Evolutionary conservation across 2,797 vertebrate genomes (phyloP), one percentile per base, ranked within the genome.

Genomic region (Gastrophryne carolinensis): DNA sequence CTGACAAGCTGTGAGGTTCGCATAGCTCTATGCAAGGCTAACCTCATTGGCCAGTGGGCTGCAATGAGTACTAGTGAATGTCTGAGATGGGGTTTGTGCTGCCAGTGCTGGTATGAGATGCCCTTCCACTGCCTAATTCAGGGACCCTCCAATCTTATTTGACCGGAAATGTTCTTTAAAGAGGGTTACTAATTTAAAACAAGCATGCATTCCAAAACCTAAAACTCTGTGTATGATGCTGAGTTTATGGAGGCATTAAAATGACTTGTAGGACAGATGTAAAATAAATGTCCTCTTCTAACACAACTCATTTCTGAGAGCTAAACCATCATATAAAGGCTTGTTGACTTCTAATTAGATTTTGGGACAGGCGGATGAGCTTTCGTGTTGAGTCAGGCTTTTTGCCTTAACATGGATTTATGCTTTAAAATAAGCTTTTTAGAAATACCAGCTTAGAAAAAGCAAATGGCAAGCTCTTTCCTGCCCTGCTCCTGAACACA

Each of bases 201-300:
- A n/a, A n/a, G n/a, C n/a, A n/a, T n/a, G n/a, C n/a, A n/a, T n/a
- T n/a, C n/a, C n/a, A n/a, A n/a, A n/a, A n/a, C n/a, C n/a, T n/a
- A n/a, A n/a, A n/a, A n/a, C n/a, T n/a, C n/a, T n/a, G n/a, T n/a
- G n/a, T n/a, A n/a, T n/a, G n/a, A n/a, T n/a, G n/a, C n/a, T n/a
- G n/a, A n/a, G n/a, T 49, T 65, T 65, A 65, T 65, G 23, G 62
- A 32, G 62, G 37, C 24, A 4, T 41, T 64, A 41, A 63, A 30
- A 64, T 64, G 61, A 47, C 47, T 47, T 64, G 39, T 64, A 47
- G 39, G 61, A 47, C 61, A 49, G 41, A 65, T 65, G 62, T 49
- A 65, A 49, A 24, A 66, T 52, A 66, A n/a, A 27, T 13, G 23
- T 54, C 23, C 49, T 39, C 32, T 15, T 32, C 19, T 32, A 52